Conservation (phyloP, 2,797 vertebrate genomes). For the Sebastolobus alascanus region DNA sequence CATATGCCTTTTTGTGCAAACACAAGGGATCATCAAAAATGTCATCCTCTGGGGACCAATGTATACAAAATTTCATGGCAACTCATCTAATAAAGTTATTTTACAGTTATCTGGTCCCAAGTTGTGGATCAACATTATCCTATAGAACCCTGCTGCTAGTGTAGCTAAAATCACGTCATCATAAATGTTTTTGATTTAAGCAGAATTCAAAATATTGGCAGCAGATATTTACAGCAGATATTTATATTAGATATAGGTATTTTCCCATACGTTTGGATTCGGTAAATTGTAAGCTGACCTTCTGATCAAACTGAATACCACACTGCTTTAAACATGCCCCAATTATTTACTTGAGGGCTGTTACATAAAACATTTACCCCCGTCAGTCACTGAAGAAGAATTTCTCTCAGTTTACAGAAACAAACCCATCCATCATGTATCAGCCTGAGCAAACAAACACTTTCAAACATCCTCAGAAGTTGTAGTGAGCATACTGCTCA, state of each 20-base stretch:
- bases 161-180: neutral
- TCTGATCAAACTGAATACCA: neutral
- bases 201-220: neutral
- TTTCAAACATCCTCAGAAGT: constrained; percentile 29
- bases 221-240: neutral
- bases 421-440: constrained; percentile 17
- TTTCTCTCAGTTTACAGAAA: constrained; percentile 13
- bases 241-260: neutral
- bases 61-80: neutral
- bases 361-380: constrained; percentile 5
- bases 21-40: neutral
- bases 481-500: constrained; percentile 29
- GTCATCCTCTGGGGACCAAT: neutral
- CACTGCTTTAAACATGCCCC: neutral
- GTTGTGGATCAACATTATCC: neutral
- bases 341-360: neutral
- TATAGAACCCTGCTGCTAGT: neutral
- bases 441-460: constrained; percentile 39
- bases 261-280: neutral
- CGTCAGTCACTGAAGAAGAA: constrained; percentile 16
- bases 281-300: neutral
- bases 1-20: neutral
- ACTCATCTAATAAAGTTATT: neutral
- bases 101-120: neutral
- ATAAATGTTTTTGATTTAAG: neutral